phyloP scores from a whole-genome alignment of 2,888 invertebrate genomes.

The Aproaerema taeniolella region DNA sequence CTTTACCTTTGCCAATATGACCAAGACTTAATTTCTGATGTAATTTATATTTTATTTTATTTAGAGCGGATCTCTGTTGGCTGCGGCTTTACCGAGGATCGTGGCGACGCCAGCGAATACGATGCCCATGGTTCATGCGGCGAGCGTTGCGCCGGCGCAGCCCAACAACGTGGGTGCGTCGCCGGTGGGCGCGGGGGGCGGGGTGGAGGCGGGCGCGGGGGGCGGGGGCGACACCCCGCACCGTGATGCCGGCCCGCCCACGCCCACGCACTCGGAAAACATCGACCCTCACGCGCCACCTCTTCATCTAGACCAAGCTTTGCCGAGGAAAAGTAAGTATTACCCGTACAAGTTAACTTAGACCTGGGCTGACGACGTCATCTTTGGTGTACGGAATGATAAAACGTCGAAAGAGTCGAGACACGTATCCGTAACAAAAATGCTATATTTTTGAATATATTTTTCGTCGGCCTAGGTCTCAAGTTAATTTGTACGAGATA shows the following conservation, averaged over 20 bases:
- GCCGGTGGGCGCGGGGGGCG: slow-evolving; percentile 43
- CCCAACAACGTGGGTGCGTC: slow-evolving; percentile 32
- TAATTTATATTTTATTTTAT: not conserved
- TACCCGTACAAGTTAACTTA: too few species aligned
- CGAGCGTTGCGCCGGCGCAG: slow-evolving; percentile 28
- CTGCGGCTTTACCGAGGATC: slow-evolving; percentile 81
- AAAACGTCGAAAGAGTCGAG: too few species aligned
- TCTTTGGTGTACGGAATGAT: too few species aligned
- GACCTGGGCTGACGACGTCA: too few species aligned
- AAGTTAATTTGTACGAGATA: too few species aligned
- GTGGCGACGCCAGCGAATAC: slow-evolving; percentile 41
- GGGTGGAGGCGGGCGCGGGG: slow-evolving; percentile 42
- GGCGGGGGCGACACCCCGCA: slow-evolving; percentile 52
- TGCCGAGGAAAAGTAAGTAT: slow-evolving; percentile 68
- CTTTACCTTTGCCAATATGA: too few species aligned
- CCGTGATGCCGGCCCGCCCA: slow-evolving; percentile 68
- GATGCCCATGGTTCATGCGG: slow-evolving; percentile 38
- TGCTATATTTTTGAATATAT: too few species aligned
- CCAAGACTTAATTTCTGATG: not conserved
- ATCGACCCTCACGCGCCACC: slow-evolving; percentile 67
- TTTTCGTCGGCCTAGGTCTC: too few species aligned
- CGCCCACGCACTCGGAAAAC: slow-evolving; percentile 69
- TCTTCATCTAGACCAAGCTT: slow-evolving; percentile 69
- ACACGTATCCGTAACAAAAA: too few species aligned
- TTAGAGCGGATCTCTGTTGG: slow-evolving; percentile 80